phyloP scores from a whole-genome alignment of 2,888 invertebrate genomes.

The Chaetogeoica ovagalla region DNA sequence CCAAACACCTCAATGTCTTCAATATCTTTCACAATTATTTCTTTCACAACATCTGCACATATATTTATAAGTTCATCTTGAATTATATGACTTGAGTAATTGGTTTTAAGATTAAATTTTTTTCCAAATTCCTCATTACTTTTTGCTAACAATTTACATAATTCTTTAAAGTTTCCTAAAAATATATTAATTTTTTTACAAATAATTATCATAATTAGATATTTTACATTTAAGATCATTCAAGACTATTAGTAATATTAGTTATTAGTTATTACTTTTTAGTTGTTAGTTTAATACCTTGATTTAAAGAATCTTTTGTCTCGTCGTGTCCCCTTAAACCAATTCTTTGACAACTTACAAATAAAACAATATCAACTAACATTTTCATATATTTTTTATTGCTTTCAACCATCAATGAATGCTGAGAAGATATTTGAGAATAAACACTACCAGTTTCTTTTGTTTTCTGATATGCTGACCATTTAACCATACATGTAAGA shows the following conservation, averaged over 20 bases:
- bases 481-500: background rate
- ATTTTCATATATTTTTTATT: background rate
- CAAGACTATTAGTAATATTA: no score
- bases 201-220: background rate
- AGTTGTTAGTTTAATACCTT: constrained; percentile 55
- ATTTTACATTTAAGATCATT: no score
- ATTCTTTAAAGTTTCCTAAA: constrained; percentile 2
- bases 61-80: background rate
- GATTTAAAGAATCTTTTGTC: constrained; percentile 55
- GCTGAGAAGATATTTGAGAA: background rate
- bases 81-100: background rate
- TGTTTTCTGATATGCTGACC: background rate
- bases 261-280: background rate
- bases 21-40: background rate
- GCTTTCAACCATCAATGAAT: background rate
- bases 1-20: background rate
- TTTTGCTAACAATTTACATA: background rate
- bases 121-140: background rate
- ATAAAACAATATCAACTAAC: constrained; percentile 13
- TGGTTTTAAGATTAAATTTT: background rate
- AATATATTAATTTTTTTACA: background rate
- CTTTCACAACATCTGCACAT: background rate
- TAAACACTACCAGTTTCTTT: background rate
- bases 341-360: constrained; percentile 55
- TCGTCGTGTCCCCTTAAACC: constrained; percentile 57